These are phyloP conservation scores for Drosophila buzzatii DNA, from an alignment of 2,888 invertebrate genomes.

Conservation along the genomic window DNA sequence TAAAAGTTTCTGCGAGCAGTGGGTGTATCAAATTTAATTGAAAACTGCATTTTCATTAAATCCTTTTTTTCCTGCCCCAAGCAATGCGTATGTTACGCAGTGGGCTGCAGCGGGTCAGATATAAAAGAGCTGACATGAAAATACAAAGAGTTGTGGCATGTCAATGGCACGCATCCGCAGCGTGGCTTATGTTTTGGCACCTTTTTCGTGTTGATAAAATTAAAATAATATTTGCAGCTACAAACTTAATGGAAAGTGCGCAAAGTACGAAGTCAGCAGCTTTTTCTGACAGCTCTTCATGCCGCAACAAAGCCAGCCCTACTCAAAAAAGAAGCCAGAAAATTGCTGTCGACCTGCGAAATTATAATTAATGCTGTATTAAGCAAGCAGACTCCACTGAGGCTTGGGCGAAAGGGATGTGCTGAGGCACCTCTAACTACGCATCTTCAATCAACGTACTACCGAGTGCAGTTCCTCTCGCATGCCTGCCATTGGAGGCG, in stretches of 20 bases:
- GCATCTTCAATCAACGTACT: slow-evolving; percentile 13
- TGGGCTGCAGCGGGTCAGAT: not conserved
- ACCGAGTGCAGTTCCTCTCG: slow-evolving; percentile 13
- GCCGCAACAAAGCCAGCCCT: not conserved
- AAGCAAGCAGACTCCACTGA: not conserved
- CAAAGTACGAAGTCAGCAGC: slow-evolving; percentile 20
- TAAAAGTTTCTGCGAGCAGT: slow-evolving; percentile 41
- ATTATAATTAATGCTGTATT: not conserved
- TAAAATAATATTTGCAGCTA: slow-evolving; percentile 29
- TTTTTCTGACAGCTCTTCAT: slow-evolving; percentile 19
- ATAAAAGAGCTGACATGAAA: slow-evolving; percentile 16
- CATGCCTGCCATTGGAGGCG: slow-evolving; percentile 18
- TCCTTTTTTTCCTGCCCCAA: slow-evolving; percentile 6
- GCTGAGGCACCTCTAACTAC: not conserved
- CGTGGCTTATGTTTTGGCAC: slow-evolving; percentile 24
- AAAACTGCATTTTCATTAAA: slow-evolving; percentile 29
- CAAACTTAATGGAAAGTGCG: slow-evolving; percentile 10
- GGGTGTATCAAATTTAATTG: slow-evolving; percentile 32
- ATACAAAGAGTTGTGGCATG: not conserved
- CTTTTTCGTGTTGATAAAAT: slow-evolving; percentile 40
- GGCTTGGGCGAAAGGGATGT: too few relatives aligned
- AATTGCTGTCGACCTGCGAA: not conserved
- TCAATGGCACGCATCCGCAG: slow-evolving; percentile 11
- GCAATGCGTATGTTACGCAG: slow-evolving; percentile 20
- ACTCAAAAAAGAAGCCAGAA: not conserved